Base-by-base conservation (phyloP, 2,797 vertebrate species). In the Tenualosa thibaudeaui region DNA sequence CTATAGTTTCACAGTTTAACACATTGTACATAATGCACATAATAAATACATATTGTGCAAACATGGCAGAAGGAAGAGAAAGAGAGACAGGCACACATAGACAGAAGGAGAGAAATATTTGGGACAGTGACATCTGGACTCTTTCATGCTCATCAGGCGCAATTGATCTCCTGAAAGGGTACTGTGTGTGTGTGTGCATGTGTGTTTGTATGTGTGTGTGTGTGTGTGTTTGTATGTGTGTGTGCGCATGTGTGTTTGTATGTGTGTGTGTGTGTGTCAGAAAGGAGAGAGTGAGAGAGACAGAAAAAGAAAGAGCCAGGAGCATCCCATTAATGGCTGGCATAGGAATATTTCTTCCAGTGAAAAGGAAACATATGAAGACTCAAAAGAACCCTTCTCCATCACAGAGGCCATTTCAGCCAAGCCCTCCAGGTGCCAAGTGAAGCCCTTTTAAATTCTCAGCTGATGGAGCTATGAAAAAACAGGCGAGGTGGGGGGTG, bases 81-180 rank as follows among this genome's bases (percentile, higher is more conserved):
- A 62, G 58, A 62, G 58, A 62, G 58, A 62, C 22, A 62, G n/a
- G 24, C 22, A 62, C 0, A 8, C 19, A 62, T 1, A 62, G 5
- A 8, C 4, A 24, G 68, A 75, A 13, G 40, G 68, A 40, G 24
- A 40, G 10, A 65, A 65, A 24, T 85, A 50, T 84, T 75, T 84
- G 82, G 87, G 89, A 88, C 68, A 71, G 88, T 92, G 92, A 92
- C 93, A 93, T 94, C 91, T 94, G 93, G 90, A 88, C 90, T 90
- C 91, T 92, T 95, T 94, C 89, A 91, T 93, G 92, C 89, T 93
- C 91, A 90, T 84, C 62, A 88, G 84, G 83, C 62, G 10, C 62
- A 65, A 65, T 9, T 65, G 62, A 65, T 31, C 24, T n/a, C 9
- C 62, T 65, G 62, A 65, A 65, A 65, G 9, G 62, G 62, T 58